Conservation (phyloP, 2,113 vertebrate species). For the Entomyzon cyanotis region DNA sequence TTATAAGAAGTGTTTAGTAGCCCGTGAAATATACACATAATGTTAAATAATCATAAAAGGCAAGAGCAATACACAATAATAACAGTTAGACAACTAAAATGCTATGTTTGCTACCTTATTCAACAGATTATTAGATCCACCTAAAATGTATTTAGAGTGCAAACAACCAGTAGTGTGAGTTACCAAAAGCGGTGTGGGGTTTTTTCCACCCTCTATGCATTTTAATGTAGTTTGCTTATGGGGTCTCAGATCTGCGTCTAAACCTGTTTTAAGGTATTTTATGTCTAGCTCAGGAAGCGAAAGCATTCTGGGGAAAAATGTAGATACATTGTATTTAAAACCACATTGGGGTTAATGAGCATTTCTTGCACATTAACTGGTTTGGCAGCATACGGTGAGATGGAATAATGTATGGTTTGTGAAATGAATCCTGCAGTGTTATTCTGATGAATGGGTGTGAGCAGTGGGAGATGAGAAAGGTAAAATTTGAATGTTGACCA, state of each 20-base stretch:
- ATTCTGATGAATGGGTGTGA: neutral
- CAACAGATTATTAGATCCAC: neutral
- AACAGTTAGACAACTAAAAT: slow-evolving; percentile 17
- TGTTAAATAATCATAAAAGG: neutral
- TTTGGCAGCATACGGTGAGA: neutral
- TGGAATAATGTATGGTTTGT: neutral
- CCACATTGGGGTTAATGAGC: slow-evolving; percentile 22
- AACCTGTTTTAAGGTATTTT: slow-evolving; percentile 81
- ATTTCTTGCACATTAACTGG: slow-evolving; percentile 21
- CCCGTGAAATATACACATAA: neutral
- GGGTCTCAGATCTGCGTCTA: slow-evolving; percentile 62
- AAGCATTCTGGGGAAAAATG: slow-evolving; percentile 70
- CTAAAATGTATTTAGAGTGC: neutral
- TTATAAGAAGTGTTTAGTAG: neutral
- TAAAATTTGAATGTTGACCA: neutral
- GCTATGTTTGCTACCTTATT: neutral
- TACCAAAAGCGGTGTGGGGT: neutral
- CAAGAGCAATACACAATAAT: slow-evolving; percentile 40
- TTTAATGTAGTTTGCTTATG: slow-evolving; percentile 63
- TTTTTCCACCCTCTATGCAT: slow-evolving; percentile 33
- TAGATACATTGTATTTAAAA: slow-evolving; percentile 61
- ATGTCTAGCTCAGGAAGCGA: slow-evolving; percentile 75
- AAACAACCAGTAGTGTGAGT: neutral
- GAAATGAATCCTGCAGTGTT: neutral
- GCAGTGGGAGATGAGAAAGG: neutral